Percentiles rank a stretch among this genome's conserved stretches.
phyloP scores from a whole-genome alignment of 1,140 invertebrate genomes.

The Druon quercuslanigerum region DNA sequence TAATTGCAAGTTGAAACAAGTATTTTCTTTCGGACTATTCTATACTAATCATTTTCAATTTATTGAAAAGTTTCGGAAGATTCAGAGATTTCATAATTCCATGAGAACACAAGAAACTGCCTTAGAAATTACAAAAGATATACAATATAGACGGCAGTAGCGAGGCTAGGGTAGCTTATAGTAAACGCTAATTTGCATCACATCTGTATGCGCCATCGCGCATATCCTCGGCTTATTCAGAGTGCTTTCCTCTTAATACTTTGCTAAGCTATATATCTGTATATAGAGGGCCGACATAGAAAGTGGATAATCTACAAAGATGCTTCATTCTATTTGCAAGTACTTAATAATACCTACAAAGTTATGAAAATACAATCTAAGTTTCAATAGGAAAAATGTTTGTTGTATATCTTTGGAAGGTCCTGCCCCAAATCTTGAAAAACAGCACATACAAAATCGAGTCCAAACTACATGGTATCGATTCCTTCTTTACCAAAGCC shows the following conservation, averaged over 20 bases:
- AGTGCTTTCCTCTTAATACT: constrained; percentile 71
- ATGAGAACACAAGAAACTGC: constrained; percentile 10
- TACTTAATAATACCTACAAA: background rate
- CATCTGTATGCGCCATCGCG: constrained; percentile 71
- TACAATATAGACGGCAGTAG: constrained; percentile 42
- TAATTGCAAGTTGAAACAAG: too few species aligned
- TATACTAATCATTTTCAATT: background rate
- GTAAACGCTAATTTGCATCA: constrained; percentile 71
- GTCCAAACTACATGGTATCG: too few species aligned
- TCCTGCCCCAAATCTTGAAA: too few species aligned
- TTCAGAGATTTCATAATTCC: constrained; percentile 17
- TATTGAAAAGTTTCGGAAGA: background rate
- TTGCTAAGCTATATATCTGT: constrained; percentile 63
- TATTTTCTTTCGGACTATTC: too few species aligned
- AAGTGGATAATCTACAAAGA: constrained; percentile 38
- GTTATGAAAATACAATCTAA: background rate
- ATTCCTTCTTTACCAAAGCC: too few species aligned
- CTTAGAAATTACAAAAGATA: constrained; percentile 49
- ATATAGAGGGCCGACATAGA: constrained; percentile 43
- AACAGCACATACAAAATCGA: too few species aligned
- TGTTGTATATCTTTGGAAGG: too few species aligned
- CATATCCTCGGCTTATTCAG: constrained; percentile 65
- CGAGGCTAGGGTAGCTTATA: constrained; percentile 62
- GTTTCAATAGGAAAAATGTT: background rate
- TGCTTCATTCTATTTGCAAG: background rate